Evolutionary conservation across 2,113 vertebrate species (phyloP).

Genomic region (Suricata suricatta): DNA sequence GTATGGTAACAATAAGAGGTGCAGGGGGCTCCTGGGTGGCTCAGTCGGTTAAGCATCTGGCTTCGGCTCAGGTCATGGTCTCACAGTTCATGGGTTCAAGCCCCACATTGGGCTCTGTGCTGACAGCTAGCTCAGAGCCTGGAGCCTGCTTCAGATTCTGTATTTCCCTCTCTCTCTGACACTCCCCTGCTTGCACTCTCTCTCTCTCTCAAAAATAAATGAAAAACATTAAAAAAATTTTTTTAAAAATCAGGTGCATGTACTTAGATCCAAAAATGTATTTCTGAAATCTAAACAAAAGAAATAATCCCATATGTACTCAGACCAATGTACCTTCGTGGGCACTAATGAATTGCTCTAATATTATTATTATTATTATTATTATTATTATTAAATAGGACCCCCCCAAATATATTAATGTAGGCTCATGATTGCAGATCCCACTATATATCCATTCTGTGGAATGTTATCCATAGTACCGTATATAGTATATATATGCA

Average conservation of each 20-base stretch:
- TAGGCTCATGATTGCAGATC: not conserved
- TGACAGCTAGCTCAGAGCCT: too few relatives aligned
- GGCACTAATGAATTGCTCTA: not conserved
- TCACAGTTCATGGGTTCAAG: too few relatives aligned
- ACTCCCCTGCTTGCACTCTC: too few relatives aligned
- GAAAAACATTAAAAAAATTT: too few relatives aligned
- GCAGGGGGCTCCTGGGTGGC: too few relatives aligned
- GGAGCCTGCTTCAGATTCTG: too few relatives aligned
- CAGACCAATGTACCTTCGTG: not conserved
- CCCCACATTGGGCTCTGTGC: too few relatives aligned
- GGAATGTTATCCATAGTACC: not conserved
- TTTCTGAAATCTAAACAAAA: not conserved
- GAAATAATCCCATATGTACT: not conserved
- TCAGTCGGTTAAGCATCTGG: too few relatives aligned
- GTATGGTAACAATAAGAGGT: not conserved
- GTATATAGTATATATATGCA: not conserved
- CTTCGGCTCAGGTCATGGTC: too few relatives aligned
- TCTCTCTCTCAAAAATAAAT: too few relatives aligned
- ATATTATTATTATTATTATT: not conserved
- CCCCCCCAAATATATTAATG: not conserved
- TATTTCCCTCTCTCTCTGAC: too few relatives aligned
- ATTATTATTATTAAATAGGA: not conserved
- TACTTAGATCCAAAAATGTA: not conserved
- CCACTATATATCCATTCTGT: not conserved
- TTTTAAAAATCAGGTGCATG: too few relatives aligned